Percentiles rank a stretch among this genome's conserved stretches.
Conservation (phyloP, 2,113 vertebrate species). For the Motacilla alba region DNA sequence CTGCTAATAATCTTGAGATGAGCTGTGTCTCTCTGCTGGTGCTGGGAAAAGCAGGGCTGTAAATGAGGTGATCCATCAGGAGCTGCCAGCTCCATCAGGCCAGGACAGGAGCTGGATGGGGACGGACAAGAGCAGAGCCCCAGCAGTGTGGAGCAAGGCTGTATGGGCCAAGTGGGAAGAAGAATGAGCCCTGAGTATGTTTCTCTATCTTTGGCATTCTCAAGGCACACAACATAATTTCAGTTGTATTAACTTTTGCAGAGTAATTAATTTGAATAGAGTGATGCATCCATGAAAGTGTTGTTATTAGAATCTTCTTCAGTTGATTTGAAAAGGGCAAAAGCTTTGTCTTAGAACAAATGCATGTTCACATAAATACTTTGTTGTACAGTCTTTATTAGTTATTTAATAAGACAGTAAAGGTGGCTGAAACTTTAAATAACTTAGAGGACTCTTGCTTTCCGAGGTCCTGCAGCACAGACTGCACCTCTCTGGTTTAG, state of each 20-base stretch:
- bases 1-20: background rate
- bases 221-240: background rate
- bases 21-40: background rate
- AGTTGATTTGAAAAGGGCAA: conserved; percentile 25
- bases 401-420: background rate
- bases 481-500: background rate
- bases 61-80: background rate
- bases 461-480: background rate
- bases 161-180: background rate
- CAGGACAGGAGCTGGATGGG: background rate
- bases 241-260: conserved; percentile 17
- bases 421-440: conserved; percentile 4
- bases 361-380: conserved; percentile 5
- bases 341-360: background rate
- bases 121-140: background rate
- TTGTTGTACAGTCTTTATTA: background rate
- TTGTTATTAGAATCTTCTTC: conserved; percentile 27
- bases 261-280: conserved; percentile 11
- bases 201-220: background rate
- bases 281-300: background rate
- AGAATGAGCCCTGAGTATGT: background rate
- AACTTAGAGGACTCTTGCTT: background rate
- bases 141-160: background rate
- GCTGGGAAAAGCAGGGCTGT: background rate
- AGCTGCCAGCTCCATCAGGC: background rate